Evolutionary conservation across 2,797 vertebrate species (phyloP), one percentile per base, ranked within the genome.

Genomic region (Buceros bicornis): DNA sequence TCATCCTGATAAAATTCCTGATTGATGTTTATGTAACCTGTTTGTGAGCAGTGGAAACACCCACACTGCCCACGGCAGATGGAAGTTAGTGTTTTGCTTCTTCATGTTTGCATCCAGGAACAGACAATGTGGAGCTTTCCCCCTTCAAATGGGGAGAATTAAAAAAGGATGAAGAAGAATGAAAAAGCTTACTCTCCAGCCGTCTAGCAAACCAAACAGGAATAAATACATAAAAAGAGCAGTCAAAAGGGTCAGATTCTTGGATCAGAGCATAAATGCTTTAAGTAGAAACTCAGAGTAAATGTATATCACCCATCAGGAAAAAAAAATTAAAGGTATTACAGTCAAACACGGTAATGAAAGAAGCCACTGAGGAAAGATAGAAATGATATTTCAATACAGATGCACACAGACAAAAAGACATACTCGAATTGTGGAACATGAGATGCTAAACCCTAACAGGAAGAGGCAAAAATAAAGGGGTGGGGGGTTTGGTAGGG

Each of bases 401-500:
- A 65, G 22, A 6, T 5, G 3, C 15, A 18, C 16, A 10, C 9
- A 26, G 10, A n/a, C 4, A n/a, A 25, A 84, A 81, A 67, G 15
- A 48, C 22, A 17, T 37, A 3, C 9, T 13, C 9, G 11, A 35
- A 89, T 69, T 94, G 66, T 92, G 16, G 18, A 37, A 65, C 47
- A 16, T 72, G 77, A 42, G 80, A 78, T 57, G 22, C 19, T 73
- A 70, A 83, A 43, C 2, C 4, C 5, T 58, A 28, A 40, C 13
- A 61, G 60, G 8, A 53, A n/a, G 10, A 70, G 8, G 8, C 2
- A 22, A 21, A 2, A 33, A 35, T 6, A 25, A 3, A 5, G 4
- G 14, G 2, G 6, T 2, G 8, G 2, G 0, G 1, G 1, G 45
- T 4, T 37, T 9, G 7, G 45, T 47, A 45, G 45, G 45, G 45